phyloP scores from a whole-genome alignment of 2,797 vertebrate genomes.

The Notoglanidium macrostoma region DNA sequence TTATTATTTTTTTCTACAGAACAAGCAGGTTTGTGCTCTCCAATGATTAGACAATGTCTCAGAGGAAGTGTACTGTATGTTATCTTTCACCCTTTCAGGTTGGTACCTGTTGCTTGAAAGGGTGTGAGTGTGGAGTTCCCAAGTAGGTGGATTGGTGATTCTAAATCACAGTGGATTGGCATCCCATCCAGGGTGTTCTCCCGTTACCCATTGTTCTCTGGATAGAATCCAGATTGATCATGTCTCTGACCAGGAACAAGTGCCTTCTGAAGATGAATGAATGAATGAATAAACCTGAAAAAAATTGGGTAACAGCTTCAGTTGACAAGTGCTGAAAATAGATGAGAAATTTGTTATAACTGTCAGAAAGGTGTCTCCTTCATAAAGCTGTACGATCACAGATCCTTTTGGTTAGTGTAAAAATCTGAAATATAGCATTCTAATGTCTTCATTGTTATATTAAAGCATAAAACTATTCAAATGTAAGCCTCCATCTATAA shows the following conservation, averaged over 20 bases:
- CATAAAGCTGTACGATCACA: not conserved
- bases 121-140: not conserved
- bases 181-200: not conserved
- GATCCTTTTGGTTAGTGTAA: not conserved
- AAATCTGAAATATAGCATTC: not conserved
- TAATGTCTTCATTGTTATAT: not conserved
- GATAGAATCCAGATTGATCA: not conserved
- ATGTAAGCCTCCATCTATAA: not conserved
- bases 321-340: not conserved
- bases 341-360: not conserved
- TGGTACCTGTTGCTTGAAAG: not conserved
- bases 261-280: not conserved
- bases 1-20: not conserved
- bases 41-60: slow-evolving; percentile 1
- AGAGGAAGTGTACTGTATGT: not conserved
- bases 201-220: not conserved
- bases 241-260: not conserved
- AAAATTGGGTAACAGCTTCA: not conserved
- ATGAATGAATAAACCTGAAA: not conserved
- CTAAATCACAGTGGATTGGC: not conserved
- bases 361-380: not conserved
- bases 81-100: not conserved
- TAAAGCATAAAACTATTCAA: not conserved
- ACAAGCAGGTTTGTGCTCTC: not conserved
- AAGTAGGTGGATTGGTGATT: not conserved